Conservation (phyloP, 1,140 invertebrate species). For the Copidosoma floridanum region DNA sequence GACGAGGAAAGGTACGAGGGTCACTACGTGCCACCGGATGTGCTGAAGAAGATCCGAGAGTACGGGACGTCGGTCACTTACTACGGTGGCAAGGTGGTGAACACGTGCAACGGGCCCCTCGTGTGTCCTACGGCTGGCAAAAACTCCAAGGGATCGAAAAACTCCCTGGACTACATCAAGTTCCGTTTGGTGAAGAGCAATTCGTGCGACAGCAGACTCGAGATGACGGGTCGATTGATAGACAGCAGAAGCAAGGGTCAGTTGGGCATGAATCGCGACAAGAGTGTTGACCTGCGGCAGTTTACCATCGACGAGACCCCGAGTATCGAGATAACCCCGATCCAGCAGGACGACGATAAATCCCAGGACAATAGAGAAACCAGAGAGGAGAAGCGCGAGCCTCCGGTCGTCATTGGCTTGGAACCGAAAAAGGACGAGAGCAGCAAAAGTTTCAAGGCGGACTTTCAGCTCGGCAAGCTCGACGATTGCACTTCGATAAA, state of each 20-base stretch:
- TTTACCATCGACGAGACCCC: slow-evolving; percentile 47
- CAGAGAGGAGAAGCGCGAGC: slow-evolving; percentile 43
- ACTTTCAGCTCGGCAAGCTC: slow-evolving; percentile 46
- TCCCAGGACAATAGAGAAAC: slow-evolving; percentile 25
- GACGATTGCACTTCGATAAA: slow-evolving; percentile 36
- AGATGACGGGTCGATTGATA: slow-evolving; percentile 65
- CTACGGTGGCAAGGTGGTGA: slow-evolving; percentile 78
- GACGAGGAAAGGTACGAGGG: slow-evolving; percentile 41
- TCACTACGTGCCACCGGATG: slow-evolving; percentile 73
- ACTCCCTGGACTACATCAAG: slow-evolving; percentile 60
- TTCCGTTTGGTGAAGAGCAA: slow-evolving; percentile 80
- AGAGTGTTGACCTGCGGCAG: slow-evolving; percentile 35
- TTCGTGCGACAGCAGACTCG: slow-evolving; percentile 78
- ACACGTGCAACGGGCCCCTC: slow-evolving; percentile 64
- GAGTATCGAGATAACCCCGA: slow-evolving; percentile 46
- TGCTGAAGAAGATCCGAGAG: slow-evolving; percentile 81
- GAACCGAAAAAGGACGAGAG: slow-evolving; percentile 55
- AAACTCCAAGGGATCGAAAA: slow-evolving; percentile 64
- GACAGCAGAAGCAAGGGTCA: slow-evolving; percentile 35
- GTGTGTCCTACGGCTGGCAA: slow-evolving; percentile 62
- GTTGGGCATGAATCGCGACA: slow-evolving; percentile 23
- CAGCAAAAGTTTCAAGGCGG: slow-evolving; percentile 39
- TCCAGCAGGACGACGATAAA: slow-evolving; percentile 34
- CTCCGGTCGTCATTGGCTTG: slow-evolving; percentile 47
- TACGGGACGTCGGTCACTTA: slow-evolving; percentile 83